Base-by-base conservation (phyloP, 2,113 vertebrate species). In the Dicerorhinus sumatrensis region DNA sequence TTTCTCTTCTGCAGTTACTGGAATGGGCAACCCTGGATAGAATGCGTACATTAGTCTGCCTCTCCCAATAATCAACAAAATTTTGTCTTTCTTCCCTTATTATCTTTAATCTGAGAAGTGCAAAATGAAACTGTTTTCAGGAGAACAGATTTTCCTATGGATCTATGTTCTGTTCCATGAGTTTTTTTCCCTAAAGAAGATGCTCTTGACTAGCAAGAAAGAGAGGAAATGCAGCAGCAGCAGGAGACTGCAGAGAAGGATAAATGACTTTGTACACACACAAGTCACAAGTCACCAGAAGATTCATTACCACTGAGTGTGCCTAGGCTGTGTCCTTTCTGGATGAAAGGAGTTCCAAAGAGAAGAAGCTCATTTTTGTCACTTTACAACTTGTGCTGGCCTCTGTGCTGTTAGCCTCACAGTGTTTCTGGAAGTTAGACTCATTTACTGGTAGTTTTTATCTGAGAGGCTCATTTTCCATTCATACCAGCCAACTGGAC, bases 1-100 rank as follows among this genome's bases (percentile, higher is more conserved):
- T 98, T 97, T 97, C 94, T 48, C 76, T 95, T 79, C 98, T 91
- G 94, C 89, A 97, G 95, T 98, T 97, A 97, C 77, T 95, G 95
- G 89, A 98, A 98, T 98, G 90, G 94, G 91, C 88, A 98, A 88
- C 94, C 97, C 97, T 97, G 95, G 94, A 96, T 98, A 97, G 96
- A 98, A 94, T 96, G 95, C 94, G 96, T 97, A 96, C 94, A 97
- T 98, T 98, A 96, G 81, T 94, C 63, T 94, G 70, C 79, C 96
- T 98, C 96, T 97, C 89, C 83, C 86, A 96, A 96, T 82, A 92
- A 95, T 92, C 13, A 27, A 89, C 31, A 94, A 2, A 27, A 58
- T 97, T 97, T 92, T 33, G 8, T 95, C 84, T 97, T 98, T 96
- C 42, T 97, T 97, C 91, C 91, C 91, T 98, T 96, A 90, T 86